Base-by-base conservation (phyloP, 2,113 vertebrate genomes). In the Podocnemis expansa region DNA sequence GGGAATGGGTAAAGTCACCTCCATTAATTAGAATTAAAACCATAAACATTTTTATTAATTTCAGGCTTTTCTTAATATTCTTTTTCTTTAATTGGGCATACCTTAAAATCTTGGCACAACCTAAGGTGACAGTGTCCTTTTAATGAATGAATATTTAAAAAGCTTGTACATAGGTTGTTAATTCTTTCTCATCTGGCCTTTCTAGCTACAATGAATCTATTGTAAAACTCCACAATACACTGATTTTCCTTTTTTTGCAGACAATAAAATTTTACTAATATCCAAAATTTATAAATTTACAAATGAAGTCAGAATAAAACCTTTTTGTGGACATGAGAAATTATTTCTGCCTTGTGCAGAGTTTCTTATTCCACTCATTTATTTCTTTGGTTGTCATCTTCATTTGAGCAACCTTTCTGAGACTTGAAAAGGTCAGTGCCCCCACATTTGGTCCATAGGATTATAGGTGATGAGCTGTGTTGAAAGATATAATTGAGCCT, bases 351-450 rank as follows among this genome's bases (percentile, higher is more conserved):
- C 84, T 49, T 82, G n/a, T 63, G 38, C 0, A 1, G 24, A 81
- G 78, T 80, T 96, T 94, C 85, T 73, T 58, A 12, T 93, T 60
- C 5, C 58, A 25, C 9, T 2, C 34, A 27, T 29, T 13, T 6
- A 14, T 14, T 58, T 47, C 27, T 52, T 41, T 63, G 67, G 78
- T 85, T 93, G 87, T 90, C 95, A 90, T 87, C 91, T 87, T 91
- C 90, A 84, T 92, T 89, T 73, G 91, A 94, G 67, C 87, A 93
- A 85, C 93, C 85, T 94, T 93, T 91, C 95, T 85, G 43, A 58
- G 93, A 45, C 87, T 82, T 82, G 90, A 89, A 95, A 84, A 95
- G 95, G 96, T 96, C 89, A 90, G 78, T 84, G 91, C 84, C 94
- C 93, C 87, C 45, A 8, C 45, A 27, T 80, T 90, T 90, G 89